A percentile compares a stretch with the other conserved stretches of the same genome.
Conservation (phyloP, 2,888 invertebrate genomes). For the Uloborus plumipes region DNA sequence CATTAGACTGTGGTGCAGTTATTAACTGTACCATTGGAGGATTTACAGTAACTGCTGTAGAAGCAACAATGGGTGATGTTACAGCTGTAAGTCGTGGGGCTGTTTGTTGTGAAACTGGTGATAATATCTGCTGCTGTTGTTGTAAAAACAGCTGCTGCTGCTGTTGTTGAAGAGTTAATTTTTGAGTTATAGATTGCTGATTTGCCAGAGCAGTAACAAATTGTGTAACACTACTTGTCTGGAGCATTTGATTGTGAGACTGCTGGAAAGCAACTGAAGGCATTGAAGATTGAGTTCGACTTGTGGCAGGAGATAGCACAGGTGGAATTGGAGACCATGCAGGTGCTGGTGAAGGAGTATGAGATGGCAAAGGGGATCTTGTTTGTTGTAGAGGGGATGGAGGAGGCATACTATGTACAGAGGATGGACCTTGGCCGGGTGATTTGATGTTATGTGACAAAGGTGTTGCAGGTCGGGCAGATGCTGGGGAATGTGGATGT, state of each 20-base stretch:
- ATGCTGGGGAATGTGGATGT: conserved; percentile 66
- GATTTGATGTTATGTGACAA: conserved; percentile 47
- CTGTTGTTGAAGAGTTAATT: conserved; percentile 52
- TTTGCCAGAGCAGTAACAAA: conserved; percentile 50
- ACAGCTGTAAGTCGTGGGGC: conserved; percentile 29
- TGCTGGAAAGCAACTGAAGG: conserved; percentile 57
- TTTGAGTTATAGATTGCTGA: conserved; percentile 44
- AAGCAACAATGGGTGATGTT: conserved; percentile 29
- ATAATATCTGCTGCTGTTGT: conserved; percentile 37
- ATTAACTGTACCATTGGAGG: conserved; percentile 59
- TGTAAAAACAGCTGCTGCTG: conserved; percentile 1
- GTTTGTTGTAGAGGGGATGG: conserved; percentile 61
- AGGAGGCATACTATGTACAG: conserved; percentile 65
- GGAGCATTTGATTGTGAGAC: conserved; percentile 54
- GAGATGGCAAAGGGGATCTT: conserved; percentile 60
- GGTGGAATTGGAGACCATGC: conserved; percentile 59
- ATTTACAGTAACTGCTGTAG: conserved; percentile 25
- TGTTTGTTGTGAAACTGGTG: conserved; percentile 33
- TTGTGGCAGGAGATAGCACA: conserved; percentile 46
- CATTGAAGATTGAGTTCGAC: conserved; percentile 28
- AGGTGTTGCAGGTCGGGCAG: conserved; percentile 55
- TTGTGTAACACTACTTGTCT: conserved; percentile 55
- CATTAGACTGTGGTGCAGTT: conserved; percentile 37
- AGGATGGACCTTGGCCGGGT: conserved; percentile 54
- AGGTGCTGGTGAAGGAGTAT: conserved; percentile 62